Evolutionary conservation across 2,888 invertebrate genomes (phyloP).

Genomic region (Callyntrura guangdongensis): DNA sequence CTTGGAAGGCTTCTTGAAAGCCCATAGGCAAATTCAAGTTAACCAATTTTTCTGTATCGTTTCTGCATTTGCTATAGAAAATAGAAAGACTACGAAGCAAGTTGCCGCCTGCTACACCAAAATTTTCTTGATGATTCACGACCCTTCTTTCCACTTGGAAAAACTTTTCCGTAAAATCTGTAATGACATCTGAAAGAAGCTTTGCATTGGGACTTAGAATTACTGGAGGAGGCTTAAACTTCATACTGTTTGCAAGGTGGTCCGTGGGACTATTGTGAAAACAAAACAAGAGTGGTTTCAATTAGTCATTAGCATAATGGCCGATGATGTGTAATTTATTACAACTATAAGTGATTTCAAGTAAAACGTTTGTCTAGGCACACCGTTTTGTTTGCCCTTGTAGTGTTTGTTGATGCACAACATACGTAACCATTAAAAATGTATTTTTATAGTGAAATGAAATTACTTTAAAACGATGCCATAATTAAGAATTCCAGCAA

Average conservation of each 20-base stretch:
- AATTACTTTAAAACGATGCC: slow-evolving; percentile 81
- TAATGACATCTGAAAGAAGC: slow-evolving; percentile 78
- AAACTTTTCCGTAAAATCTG: slow-evolving; percentile 79
- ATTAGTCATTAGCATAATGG: not conserved
- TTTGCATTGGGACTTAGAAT: slow-evolving; percentile 81
- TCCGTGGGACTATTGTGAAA: slow-evolving; percentile 59
- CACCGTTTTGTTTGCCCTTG: no score
- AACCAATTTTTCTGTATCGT: slow-evolving; percentile 79
- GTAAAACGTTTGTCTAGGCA: no score
- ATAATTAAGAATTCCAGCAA: slow-evolving; percentile 81
- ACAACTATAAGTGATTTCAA: not conserved
- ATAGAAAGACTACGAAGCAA: slow-evolving; percentile 64
- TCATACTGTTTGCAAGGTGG: slow-evolving; percentile 67
- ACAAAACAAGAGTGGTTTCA: not conserved
- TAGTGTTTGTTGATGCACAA: not conserved
- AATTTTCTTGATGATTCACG: slow-evolving; percentile 60
- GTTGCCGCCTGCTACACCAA: slow-evolving; percentile 72
- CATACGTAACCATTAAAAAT: not conserved
- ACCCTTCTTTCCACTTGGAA: slow-evolving; percentile 69
- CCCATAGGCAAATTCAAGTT: slow-evolving; percentile 82
- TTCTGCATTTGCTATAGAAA: slow-evolving; percentile 70
- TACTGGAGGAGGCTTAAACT: slow-evolving; percentile 77
- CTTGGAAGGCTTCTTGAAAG: slow-evolving; percentile 79
- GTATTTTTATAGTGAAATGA: not conserved
- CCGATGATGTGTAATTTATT: not conserved